Conservation (phyloP, 2,888 invertebrate species). For the Harpagoxenus sublaevis region DNA sequence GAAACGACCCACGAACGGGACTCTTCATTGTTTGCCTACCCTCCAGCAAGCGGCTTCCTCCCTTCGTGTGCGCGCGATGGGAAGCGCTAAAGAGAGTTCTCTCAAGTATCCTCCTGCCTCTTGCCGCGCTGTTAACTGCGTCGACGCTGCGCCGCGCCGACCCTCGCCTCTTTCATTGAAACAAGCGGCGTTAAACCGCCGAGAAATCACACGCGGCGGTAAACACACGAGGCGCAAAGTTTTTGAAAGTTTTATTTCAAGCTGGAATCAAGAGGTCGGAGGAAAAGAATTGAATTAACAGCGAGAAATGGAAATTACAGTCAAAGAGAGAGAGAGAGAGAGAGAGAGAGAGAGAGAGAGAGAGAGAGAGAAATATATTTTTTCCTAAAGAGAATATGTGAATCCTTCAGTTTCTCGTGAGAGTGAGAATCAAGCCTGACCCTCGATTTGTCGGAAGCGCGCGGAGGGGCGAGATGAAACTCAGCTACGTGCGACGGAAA, state of each 20-base stretch:
- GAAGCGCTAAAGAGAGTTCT: conserved; percentile 56
- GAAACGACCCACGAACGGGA: conserved; percentile 59
- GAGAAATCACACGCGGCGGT: conserved; percentile 37
- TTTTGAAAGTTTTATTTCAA: conserved; percentile 20
- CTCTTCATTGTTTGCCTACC: conserved; percentile 64
- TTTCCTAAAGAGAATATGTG: not conserved
- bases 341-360: not conserved
- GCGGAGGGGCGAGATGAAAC: not conserved
- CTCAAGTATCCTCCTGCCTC: conserved; percentile 44
- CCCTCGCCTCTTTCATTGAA: conserved; percentile 46
- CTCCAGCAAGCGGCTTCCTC: conserved; percentile 37
- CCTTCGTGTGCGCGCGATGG: not conserved
- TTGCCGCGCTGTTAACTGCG: conserved; percentile 46
- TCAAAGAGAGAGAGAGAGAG: not conserved
- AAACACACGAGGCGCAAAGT: conserved; percentile 4
- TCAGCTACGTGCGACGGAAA: conserved; percentile 56
- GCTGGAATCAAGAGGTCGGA: not conserved
- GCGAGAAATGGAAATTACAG: not conserved
- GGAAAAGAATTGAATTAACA: not conserved
- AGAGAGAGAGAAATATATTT: not conserved
- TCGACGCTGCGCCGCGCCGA: conserved; percentile 22
- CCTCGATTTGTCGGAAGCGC: conserved; percentile 7
- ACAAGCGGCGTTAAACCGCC: conserved; percentile 49
- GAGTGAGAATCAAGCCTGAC: not conserved
- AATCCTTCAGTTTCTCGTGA: not conserved